These are phyloP conservation scores for Linurgus olivaceus DNA, from an alignment of 2,797 vertebrate genomes.

Conservation along the genomic window DNA sequence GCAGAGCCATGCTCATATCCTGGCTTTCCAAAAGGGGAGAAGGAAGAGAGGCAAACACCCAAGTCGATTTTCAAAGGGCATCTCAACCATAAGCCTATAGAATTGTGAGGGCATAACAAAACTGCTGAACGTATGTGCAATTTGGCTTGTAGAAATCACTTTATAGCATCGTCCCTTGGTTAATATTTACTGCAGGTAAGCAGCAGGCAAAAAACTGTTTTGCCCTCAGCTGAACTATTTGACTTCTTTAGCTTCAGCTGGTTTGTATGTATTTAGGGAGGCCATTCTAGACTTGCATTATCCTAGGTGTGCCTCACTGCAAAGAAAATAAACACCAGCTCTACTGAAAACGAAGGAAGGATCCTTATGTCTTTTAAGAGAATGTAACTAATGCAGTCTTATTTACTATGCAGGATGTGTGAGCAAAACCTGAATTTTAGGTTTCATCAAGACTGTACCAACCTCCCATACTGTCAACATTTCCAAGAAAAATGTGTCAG, in stretches of 20 bases:
- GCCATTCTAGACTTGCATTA: neutral
- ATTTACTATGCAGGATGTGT: neutral
- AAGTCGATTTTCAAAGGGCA: neutral
- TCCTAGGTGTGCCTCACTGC: neutral
- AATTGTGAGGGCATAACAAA: neutral
- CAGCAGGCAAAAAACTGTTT: neutral
- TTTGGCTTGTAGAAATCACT: neutral
- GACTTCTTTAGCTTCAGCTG: neutral
- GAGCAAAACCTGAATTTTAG: neutral
- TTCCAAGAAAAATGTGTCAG: neutral
- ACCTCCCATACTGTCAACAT: neutral
- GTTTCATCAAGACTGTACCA: neutral
- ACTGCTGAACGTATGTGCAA: neutral
- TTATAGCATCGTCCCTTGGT: neutral
- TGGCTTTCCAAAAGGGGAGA: neutral
- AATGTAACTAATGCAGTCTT: neutral
- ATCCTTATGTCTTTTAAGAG: neutral
- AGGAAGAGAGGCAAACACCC: neutral
- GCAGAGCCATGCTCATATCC: neutral
- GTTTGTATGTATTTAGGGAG: neutral
- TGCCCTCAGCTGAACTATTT: neutral
- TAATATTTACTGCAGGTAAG: neutral
- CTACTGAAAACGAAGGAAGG: neutral
- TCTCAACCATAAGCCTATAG: accelerated
- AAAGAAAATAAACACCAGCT: neutral